Conservation (phyloP, 2,888 invertebrate genomes). For the Leptinotarsa tumamoca region DNA sequence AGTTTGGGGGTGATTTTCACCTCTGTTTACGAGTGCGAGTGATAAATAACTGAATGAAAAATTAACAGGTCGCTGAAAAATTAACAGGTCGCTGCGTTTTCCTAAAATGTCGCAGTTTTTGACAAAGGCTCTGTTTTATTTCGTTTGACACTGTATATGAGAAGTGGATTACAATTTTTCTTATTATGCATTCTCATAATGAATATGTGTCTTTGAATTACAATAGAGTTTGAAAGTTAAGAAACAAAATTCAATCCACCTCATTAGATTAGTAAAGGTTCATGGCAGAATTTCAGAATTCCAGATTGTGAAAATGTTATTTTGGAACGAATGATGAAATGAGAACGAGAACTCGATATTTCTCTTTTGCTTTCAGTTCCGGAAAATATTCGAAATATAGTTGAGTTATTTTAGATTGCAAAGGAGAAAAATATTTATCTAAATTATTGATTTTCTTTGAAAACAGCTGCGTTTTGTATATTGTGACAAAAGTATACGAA, state of each 20-base stretch:
- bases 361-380: background rate
- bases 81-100: too few species aligned
- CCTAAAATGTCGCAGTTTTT: too few species aligned
- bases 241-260: background rate
- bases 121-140: too few species aligned
- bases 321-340: slow-evolving; percentile 15
- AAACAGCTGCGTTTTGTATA: background rate
- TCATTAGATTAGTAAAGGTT: background rate
- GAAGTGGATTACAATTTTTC: too few species aligned
- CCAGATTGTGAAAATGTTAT: slow-evolving; percentile 10
- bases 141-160: too few species aligned
- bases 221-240: background rate
- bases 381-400: background rate
- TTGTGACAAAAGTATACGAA: background rate
- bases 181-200: too few species aligned
- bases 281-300: slow-evolving; percentile 12
- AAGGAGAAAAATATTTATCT: background rate
- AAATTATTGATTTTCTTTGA: background rate
- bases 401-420: background rate
- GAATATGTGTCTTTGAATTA: background rate
- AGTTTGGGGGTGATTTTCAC: too few species aligned
- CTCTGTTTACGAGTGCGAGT: too few species aligned
- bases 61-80: too few species aligned
- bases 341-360: background rate
- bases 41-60: too few species aligned